Evolutionary conservation across 2,888 invertebrate species (phyloP).

Genomic region (Polydrusus tereticollis): DNA sequence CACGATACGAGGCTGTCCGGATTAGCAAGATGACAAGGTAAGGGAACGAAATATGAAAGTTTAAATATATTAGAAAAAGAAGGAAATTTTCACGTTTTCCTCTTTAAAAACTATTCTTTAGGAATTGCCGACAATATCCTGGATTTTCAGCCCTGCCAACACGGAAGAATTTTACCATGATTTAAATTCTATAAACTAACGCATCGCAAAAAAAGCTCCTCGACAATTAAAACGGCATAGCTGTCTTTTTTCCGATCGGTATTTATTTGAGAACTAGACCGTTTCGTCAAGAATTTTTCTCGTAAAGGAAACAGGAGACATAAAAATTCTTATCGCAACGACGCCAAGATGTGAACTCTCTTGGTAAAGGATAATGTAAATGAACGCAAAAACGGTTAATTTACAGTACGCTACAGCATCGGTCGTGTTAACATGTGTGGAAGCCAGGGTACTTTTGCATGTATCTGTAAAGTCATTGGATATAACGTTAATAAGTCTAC

Average conservation of each 20-base stretch:
- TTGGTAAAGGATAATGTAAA: constrained; percentile 46
- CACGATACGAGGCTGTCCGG: no score
- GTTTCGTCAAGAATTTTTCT: constrained; percentile 41
- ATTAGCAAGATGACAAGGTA: no score
- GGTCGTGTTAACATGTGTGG: constrained; percentile 12
- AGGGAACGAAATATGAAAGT: no score
- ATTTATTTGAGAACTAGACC: constrained; percentile 49
- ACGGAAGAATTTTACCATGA: not conserved
- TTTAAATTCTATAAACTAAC: constrained; percentile 33
- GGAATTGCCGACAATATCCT: no score
- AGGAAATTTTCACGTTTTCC: no score
- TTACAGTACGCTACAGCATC: constrained; percentile 30
- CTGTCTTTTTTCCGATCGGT: constrained; percentile 29
- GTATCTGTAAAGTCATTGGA: not conserved
- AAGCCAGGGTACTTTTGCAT: not conserved
- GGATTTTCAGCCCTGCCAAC: no score
- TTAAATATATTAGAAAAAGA: no score
- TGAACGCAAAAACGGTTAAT: constrained; percentile 47
- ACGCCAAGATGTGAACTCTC: constrained; percentile 38
- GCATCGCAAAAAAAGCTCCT: constrained; percentile 19
- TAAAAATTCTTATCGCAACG: constrained; percentile 47
- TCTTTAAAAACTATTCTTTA: no score
- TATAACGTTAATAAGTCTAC: no score
- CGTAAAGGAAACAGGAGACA: constrained; percentile 46
- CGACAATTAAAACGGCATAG: constrained; percentile 46